Evolutionary conservation across 2,888 invertebrate genomes (phyloP).

Genomic region (Caenorhabditis japonica): DNA sequence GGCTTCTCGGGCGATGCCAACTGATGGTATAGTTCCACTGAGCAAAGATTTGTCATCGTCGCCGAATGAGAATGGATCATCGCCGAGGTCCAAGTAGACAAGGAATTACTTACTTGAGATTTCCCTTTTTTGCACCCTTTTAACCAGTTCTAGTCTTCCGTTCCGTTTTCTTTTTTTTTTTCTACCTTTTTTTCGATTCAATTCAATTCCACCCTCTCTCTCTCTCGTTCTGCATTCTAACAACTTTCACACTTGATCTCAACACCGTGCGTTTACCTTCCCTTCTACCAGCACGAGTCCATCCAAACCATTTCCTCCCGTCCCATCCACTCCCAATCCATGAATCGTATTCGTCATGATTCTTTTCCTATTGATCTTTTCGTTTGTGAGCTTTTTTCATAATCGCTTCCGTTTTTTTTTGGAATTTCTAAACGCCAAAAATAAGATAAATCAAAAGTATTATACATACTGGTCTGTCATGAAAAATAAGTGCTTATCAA

Average conservation of each 20-base stretch:
- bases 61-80: background rate
- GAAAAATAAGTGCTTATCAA: too few relatives aligned
- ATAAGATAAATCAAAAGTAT: conserved; percentile 31
- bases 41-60: background rate
- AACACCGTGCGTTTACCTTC: conserved; percentile 12
- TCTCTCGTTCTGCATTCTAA: conserved; percentile 32
- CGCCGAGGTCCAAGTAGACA: background rate
- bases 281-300: background rate
- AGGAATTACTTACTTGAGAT: too few relatives aligned
- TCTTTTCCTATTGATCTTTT: conserved; percentile 13
- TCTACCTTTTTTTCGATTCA: background rate
- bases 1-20: conserved; percentile 42
- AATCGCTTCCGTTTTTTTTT: conserved; percentile 11
- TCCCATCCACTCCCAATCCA: background rate
- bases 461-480: too few relatives aligned
- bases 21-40: background rate
- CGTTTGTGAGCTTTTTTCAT: conserved; percentile 19
- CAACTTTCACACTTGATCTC: conserved; percentile 21
- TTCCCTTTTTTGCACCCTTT: conserved; percentile 7
- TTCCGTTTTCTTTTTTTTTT: background rate
- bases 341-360: background rate
- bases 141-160: conserved; percentile 1
- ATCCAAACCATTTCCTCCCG: conserved; percentile 1
- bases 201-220: conserved; percentile 19
- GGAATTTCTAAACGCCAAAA: too few relatives aligned